Base-by-base conservation (phyloP, 2,797 vertebrate genomes). In the Tamandua tetradactyla region DNA sequence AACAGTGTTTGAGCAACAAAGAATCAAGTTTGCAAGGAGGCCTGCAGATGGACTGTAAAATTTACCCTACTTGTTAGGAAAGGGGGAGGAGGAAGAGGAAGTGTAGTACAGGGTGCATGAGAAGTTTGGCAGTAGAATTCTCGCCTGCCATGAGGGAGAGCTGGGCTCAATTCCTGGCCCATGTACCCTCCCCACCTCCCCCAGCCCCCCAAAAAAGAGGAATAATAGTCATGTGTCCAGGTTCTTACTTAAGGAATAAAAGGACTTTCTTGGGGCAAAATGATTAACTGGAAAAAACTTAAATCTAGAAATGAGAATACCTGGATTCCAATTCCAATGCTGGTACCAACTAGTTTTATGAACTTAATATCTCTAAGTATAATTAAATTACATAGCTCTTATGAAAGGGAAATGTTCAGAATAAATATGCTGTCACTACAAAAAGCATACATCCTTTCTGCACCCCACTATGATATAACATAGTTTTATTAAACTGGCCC, bases 401-500 rank as follows among this genome's bases (percentile, higher is more conserved):
- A n/a, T n/a, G n/a, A n/a, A n/a, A n/a, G n/a, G n/a, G n/a, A n/a
- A n/a, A n/a, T n/a, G n/a, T n/a, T n/a, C n/a, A 81, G 71, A 96
- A 71, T 49, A 85, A 78, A 88, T 32, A 14, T 47, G 8, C n/a
- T 47, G 2, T 47, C 61, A 66, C 74, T 64, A 66, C 11, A 47
- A 57, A 86, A 88, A 91, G 18, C 72, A 71, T 42, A 7, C 72
- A 69, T 86, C 15, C 22, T 59, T n/a, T 71, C 30, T 62, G 30
- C 44, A 40, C 8, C 52, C 22, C 23, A 44, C 6, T 27, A 47
- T 42, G 47, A 90, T 25, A 90, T 25, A 86, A 71, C 10, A 59
- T 18, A 69, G n/a, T 69, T 93, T 71, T 72, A 94, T 71, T 75
- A 89, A 90, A 75, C 40, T 44, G 61, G 93, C 30, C 71, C 13